Base-by-base conservation (phyloP, 2,113 vertebrate genomes). In the Eclectus roratus region DNA sequence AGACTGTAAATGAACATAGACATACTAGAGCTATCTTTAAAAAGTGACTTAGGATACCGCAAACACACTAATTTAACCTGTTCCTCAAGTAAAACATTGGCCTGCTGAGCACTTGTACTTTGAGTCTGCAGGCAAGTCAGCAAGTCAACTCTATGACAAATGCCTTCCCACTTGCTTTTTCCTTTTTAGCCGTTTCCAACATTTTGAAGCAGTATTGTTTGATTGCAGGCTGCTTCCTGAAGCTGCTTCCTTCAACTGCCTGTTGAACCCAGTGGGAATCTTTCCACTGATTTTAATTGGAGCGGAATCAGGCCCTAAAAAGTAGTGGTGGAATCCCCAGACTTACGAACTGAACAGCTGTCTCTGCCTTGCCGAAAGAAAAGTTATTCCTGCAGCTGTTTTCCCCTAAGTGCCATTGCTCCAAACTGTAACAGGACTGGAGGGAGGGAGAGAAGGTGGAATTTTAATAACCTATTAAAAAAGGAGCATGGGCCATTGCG, bases 381-480 rank as follows among this genome's bases (percentile, higher is more conserved):
- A 93, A 72, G 80, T 95, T 69, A 43, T 50, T 94, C 85, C 79
- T 93, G 46, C 96, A 91, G 71, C 89, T 84, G 85, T 90, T 95
- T 94, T 96, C 82, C 93, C 70, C 60, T 35, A 94, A 92, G 89
- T 86, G 87, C 87, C 95, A 87, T 96, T 52, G 1, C 89, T 96
- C 83, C 85, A 66, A 95, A 96, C 64, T 90, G 90, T 87, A 95
- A 81, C 64, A 92, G 81, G 70, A 83, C 68, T 83, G 88, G 60
- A 94, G 93, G 81, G 76, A 91, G 81, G 86, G 85, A 82, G 80
- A 85, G 93, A 96, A 96, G 95, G 94, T 85, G 92, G 96, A 97
- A 97, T 97, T 96, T 94, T 87, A 97, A 97, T 82, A 96, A 94
- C 47, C 92, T 72, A 61, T 96, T 95, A 93, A 91, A 82, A 86